These are phyloP conservation scores for Diloba caeruleocephala DNA, from an alignment of 2,888 invertebrate species.

Conservation along the genomic window DNA sequence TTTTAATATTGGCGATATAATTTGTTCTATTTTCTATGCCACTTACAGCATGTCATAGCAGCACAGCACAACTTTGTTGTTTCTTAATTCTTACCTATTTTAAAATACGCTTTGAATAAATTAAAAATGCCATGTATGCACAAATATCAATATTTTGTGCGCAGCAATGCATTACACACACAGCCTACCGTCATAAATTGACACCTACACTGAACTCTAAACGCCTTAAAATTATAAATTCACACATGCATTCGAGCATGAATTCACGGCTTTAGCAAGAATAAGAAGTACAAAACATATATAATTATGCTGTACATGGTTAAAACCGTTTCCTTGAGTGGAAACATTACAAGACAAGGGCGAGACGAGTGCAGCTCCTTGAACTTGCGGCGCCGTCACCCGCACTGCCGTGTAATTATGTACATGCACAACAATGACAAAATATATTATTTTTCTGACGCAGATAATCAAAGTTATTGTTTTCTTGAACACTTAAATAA, in stretches of 20 bases:
- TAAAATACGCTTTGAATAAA: too few relatives aligned
- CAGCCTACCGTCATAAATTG: too few relatives aligned
- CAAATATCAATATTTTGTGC: too few relatives aligned
- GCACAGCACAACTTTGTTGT: too few relatives aligned
- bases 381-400: conserved; percentile 40
- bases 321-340: conserved; percentile 14
- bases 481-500: conserved; percentile 8
- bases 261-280: neutral
- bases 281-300: neutral
- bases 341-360: conserved; percentile 15
- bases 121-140: too few relatives aligned
- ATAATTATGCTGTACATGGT: neutral
- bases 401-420: conserved; percentile 20
- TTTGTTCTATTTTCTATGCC: too few relatives aligned
- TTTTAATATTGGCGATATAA: too few relatives aligned
- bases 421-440: conserved; percentile 20
- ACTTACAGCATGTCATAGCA: too few relatives aligned
- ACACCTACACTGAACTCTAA: neutral
- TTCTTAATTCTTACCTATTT: too few relatives aligned
- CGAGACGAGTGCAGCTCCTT: conserved; percentile 29
- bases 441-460: conserved; percentile 8
- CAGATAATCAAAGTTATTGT: conserved; percentile 6
- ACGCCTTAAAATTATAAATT: neutral
- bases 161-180: too few relatives aligned
- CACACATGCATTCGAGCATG: too few relatives aligned